Evolutionary conservation across 1,140 invertebrate species (phyloP), one percentile per base, ranked within the genome.

Genomic region (Anagrus nilaparvatae): DNA sequence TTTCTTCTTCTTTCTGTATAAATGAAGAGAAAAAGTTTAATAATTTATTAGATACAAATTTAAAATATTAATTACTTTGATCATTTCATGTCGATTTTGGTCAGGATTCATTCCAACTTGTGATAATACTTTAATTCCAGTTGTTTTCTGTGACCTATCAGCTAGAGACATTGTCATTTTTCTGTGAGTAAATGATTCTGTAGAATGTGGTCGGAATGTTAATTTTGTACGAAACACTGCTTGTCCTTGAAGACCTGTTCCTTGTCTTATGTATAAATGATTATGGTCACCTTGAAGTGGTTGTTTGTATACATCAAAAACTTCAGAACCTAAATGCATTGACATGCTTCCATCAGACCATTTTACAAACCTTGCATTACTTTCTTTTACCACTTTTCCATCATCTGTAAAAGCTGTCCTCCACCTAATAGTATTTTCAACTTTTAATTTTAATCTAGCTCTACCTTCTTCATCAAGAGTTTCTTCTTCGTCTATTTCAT

Each of bases 261-360:
- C 94, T 78, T 97, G 94, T 12, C 95, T 77, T 50, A 98, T 90
- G 59, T 82, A 87, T 27, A 88, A 60, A 61, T 88, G 84, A 59
- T 85, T 85, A 59, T 82, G 77, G 45, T 67, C 65, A 4, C 65
- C 82, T 52, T 85, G 82, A 21, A 92, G 62, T 0, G 89, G 87
- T 63, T 97, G 93, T 50, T 87, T 85, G 56, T 97, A 92, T 0
- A 98, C 87, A 61, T 99, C 95, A 63, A 99, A 99, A 48, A 98
- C 92, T 74, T 99, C 96, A 30, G 83, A 83, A 18, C 96, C 95
- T 28, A 99, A 75, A 68, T 97, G 90, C 14, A 99, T 67, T n/a
- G 93, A 96, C 79, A 97, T 87, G 49, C 88, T 94, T 8, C 95
- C 94, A 68, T 99, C 96, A 0, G 93, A 97, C 96, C 96, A 99